These are phyloP conservation scores for Mormyrops attenuatus DNA, from an alignment of 2,797 vertebrate species.

Conservation along the genomic window DNA sequence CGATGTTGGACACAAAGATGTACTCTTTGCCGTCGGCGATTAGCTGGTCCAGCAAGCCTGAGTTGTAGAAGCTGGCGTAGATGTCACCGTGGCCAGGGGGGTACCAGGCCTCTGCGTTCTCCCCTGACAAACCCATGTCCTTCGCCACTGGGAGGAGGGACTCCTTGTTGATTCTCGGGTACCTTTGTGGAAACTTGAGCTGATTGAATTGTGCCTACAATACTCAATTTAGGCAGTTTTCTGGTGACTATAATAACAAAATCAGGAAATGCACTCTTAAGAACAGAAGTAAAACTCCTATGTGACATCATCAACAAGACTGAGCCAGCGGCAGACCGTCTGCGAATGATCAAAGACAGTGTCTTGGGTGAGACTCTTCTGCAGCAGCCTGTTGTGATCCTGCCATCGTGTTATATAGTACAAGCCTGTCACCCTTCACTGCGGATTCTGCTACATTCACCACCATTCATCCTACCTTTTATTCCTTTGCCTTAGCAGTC, in stretches of 20 bases:
- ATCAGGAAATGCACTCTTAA: background rate
- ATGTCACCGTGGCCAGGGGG: conserved; percentile 82
- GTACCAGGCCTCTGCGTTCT: conserved; percentile 79
- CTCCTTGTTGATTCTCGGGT: conserved; percentile 82
- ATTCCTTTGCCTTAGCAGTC: background rate
- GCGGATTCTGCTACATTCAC: background rate
- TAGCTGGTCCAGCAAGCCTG: conserved; percentile 73
- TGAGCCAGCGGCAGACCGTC: background rate
- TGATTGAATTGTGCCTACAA: background rate
- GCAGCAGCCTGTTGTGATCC: background rate
- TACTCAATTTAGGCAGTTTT: background rate
- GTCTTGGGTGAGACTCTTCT: background rate
- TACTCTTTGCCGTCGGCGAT: conserved; percentile 77
- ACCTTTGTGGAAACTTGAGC: conserved; percentile 49
- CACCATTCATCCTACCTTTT: background rate
- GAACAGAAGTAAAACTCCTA: background rate
- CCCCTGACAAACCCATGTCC: conserved; percentile 68
- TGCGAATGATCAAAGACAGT: background rate
- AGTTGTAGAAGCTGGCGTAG: conserved; percentile 79
- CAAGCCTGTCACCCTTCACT: background rate
- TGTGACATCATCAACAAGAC: background rate
- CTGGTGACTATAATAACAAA: background rate
- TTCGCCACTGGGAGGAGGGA: conserved; percentile 78
- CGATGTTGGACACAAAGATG: conserved; percentile 86
- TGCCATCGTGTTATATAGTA: background rate